phyloP scores from a whole-genome alignment of 2,113 vertebrate species.

The Epinephelus moara region DNA sequence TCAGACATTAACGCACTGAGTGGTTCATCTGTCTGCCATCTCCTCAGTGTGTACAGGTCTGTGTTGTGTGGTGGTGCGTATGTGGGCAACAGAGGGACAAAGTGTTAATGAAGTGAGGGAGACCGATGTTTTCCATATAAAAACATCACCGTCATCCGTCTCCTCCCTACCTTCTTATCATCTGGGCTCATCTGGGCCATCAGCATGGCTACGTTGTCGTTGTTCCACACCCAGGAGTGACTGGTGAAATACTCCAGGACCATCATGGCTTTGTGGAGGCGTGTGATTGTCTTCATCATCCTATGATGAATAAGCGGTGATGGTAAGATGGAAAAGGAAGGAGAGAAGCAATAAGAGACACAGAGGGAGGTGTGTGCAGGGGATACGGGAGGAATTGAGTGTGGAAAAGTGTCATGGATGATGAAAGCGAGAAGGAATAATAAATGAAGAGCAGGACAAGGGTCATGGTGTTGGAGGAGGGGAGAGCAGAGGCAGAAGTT shows the following conservation, averaged over 20 bases:
- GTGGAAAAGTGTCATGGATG: too few relatives aligned
- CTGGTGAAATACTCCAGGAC: slow-evolving; percentile 98
- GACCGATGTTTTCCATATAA: background rate
- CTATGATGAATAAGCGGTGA: slow-evolving; percentile 65
- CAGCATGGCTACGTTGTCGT: slow-evolving; percentile 94
- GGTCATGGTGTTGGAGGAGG: background rate
- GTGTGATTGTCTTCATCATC: slow-evolving; percentile 99
- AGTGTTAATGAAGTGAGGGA: background rate
- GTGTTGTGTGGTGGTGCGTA: background rate
- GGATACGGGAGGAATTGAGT: background rate
- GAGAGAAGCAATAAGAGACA: background rate
- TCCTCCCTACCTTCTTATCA: slow-evolving; percentile 90
- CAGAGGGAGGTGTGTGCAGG: background rate
- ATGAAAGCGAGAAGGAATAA: too few relatives aligned
- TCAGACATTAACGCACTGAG: slow-evolving; percentile 23
- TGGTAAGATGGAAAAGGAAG: background rate
- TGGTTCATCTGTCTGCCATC: slow-evolving; percentile 11
- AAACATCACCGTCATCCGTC: too few relatives aligned
- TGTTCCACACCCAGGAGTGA: slow-evolving; percentile 98
- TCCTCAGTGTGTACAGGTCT: background rate
- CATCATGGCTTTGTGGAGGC: slow-evolving; percentile 96
- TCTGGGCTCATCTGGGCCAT: slow-evolving; percentile 91
- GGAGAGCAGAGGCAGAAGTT: background rate
- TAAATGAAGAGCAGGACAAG: background rate
- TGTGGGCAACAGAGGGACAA: background rate